Base-by-base conservation (phyloP, 2,797 vertebrate genomes). In the Monodelphis domestica region DNA sequence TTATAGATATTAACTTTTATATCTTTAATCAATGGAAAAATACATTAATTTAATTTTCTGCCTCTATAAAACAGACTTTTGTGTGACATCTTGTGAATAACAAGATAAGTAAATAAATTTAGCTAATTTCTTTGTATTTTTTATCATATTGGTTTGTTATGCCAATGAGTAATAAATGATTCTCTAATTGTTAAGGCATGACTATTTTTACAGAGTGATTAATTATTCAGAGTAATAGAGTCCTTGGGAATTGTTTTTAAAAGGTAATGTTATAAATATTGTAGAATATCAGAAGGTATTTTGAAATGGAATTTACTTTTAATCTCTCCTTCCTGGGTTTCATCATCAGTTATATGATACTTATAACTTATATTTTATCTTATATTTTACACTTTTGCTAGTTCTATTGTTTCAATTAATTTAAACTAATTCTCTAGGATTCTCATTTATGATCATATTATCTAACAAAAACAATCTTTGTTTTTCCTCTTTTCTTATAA, bases 1-100 rank as follows among this genome's bases (percentile, higher is more conserved):
- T 88, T 94, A 88, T 91, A 95, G 92, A 70, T 84, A 96, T 91
- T 95, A 96, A 96, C 97, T 97, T 97, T 96, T 88, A 89, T 94
- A 95, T 89, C 84, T 92, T 92, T 94, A 96, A 95, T 87, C 93
- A 96, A 24, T 45, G 63, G n/a, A 17, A 17, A 38, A 0, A 38
- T 78, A 14, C n/a, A n/a, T n/a, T n/a, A n/a, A n/a, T n/a, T n/a
- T 9, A 45, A 38, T 78, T 24, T 78, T 38, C n/a, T 78, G 45
- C 70, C 2, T 78, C 38, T 7, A 78, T 45, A 45, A 63, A 63
- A 6, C 29, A 78, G 9, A 78, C 2, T 10, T 78, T 45, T 45
- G n/a, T n/a, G 17, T 45, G 4, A 17, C 15, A n/a, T n/a, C n/a
- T n/a, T n/a, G n/a, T n/a, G 33, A n/a, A n/a, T n/a, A n/a, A 10